Base-by-base conservation (phyloP, 2,113 vertebrate species). In the Fulmarus glacialis region DNA sequence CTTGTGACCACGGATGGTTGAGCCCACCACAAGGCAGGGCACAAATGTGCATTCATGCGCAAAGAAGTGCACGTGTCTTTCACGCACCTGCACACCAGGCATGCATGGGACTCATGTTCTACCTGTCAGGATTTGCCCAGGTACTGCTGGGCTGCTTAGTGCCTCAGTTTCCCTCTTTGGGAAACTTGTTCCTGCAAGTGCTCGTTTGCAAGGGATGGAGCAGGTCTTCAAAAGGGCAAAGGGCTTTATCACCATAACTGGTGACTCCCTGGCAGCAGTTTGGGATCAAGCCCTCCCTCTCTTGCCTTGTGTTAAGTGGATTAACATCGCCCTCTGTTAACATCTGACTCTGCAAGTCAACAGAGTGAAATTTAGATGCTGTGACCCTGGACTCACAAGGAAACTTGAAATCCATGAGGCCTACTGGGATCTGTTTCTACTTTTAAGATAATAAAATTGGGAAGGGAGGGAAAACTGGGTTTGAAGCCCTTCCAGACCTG, bases 31-130 rank as follows among this genome's bases (percentile, higher is more conserved):
- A 38, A 38, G 32, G n/a, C 38, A 52, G 45, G 27, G 19, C 42
- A 29, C 15, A 36, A 16, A 52, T 1, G 15, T 36, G 22, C 5
- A 4, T 27, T 67, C 30, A 19, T 3, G 17, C 52, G 38, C 32
- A 22, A 55, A 67, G 22, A 24, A 7, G 5, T 47, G 30, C 29
- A 17, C 1, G 2, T 6, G 2, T 38, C 32, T 62, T 38, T 68
- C 52, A 8, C 5, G 16, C 30, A 42, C 42, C 48, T 30, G 7
- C 56, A 22, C 26, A 4, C 12, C 4, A 26, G 18, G 6, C 21
- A 5, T 1, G 18, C 24, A 19, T 1, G 5, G 48, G 32, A 27
- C 5, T 4, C 11, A 1, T 1, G 9, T 64, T 18, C 82, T 40
- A 11, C 52, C 48, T 32, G 56, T 16, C 29, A 56, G 42, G 38